These are phyloP conservation scores for Colinus virginianus DNA, from an alignment of 2,113 vertebrate species.

Conservation along the genomic window DNA sequence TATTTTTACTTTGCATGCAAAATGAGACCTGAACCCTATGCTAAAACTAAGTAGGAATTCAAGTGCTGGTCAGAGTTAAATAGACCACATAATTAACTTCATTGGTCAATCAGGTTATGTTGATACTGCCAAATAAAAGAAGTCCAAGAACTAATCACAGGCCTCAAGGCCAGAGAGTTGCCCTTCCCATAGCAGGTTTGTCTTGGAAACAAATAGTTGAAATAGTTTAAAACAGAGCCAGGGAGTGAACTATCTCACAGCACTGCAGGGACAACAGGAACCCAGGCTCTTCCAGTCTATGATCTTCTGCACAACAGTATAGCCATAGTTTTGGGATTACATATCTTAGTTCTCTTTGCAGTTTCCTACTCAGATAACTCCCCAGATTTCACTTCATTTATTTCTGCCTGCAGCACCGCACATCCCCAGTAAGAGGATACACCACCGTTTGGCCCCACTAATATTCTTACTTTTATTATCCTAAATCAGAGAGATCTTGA, in stretches of 20 bases:
- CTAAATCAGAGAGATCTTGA: neutral
- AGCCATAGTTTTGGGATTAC: neutral
- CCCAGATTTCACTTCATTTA: neutral
- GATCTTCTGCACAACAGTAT: neutral
- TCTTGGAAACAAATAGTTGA: slow-evolving; percentile 52
- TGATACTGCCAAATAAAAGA: neutral
- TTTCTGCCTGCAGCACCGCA: neutral
- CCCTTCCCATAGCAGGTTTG: slow-evolving; percentile 21
- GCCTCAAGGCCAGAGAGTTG: neutral
- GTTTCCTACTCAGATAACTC: neutral
- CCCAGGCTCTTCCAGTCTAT: neutral
- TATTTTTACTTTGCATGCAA: neutral
- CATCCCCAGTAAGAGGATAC: neutral
- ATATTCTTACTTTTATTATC: neutral
- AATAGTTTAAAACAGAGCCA: neutral
- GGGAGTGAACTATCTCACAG: neutral
- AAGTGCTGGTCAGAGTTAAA: neutral
- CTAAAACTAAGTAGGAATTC: neutral
- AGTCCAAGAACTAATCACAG: neutral
- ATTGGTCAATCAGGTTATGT: slow-evolving; percentile 10
- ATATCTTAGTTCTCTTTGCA: neutral
- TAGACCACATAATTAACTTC: neutral
- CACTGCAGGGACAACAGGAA: rapidly evolving
- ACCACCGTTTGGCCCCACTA: neutral
- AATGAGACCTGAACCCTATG: neutral